These are phyloP conservation scores for Oscheius sp. DNA, from an alignment of 2,888 invertebrate genomes.

Conservation along the genomic window DNA sequence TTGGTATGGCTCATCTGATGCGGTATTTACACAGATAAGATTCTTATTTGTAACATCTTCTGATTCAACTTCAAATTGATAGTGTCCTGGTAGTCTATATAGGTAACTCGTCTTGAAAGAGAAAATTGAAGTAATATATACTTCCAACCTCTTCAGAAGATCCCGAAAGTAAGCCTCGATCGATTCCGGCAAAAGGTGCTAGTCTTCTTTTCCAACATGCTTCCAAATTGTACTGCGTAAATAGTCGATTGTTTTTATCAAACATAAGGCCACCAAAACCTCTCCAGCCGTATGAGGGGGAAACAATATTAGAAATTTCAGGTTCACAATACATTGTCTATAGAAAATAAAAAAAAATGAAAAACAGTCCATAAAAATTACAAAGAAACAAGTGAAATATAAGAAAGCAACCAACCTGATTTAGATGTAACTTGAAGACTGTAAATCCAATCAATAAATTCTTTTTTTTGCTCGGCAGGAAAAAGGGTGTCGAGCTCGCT, in stretches of 20 bases:
- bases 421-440: constrained; percentile 77
- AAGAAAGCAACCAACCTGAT: background rate
- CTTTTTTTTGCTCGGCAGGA: constrained; percentile 74
- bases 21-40: constrained; percentile 34
- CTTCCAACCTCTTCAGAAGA: background rate
- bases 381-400: background rate
- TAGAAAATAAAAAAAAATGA: background rate
- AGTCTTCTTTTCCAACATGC: constrained; percentile 33
- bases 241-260: constrained; percentile 9
- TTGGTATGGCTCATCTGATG: constrained; percentile 3
- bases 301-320: constrained; percentile 34
- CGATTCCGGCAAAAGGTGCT: constrained; percentile 3
- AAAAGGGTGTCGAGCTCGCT: constrained; percentile 79
- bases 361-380: background rate
- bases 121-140: background rate
- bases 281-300: constrained; percentile 36
- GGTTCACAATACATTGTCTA: constrained; percentile 32
- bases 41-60: constrained; percentile 36
- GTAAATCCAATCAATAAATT: constrained; percentile 91
- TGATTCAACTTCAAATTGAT: constrained; percentile 16
- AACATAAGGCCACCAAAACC: constrained; percentile 43
- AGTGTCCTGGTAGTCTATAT: constrained; percentile 36
- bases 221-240: constrained; percentile 50
- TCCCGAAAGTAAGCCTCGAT: constrained; percentile 3
- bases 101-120: constrained; percentile 20